Evolutionary conservation across 2,797 vertebrate genomes (phyloP), one percentile per base, ranked within the genome.

Genomic region (Arrhamphus sclerolepis): DNA sequence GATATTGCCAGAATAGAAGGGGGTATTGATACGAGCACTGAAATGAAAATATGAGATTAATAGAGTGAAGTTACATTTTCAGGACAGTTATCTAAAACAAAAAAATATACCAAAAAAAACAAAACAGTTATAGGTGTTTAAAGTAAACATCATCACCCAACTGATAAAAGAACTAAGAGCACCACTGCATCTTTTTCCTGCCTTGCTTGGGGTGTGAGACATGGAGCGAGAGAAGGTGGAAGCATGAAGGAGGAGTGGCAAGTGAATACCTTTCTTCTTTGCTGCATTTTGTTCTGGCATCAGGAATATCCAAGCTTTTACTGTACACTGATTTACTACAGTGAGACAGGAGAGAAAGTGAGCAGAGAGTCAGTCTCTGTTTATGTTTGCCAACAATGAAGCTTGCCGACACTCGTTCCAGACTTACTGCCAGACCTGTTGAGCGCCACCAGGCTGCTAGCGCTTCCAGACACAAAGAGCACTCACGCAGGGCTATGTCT

Each of bases 271-370:
- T 97, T 96, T 97, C 96, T 89, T 95, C 95, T 96, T 93, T 95
- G 95, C 93, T 96, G 95, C 93, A 89, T 94, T 94, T 96, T 94
- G 92, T 92, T 93, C 95, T 91, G 94, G 92, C 94, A 56, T 95
- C 95, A 89, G 94, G 94, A 94, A 96, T 97, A 93, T 98, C 95
- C 95, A 97, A 94, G 95, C 95, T 97, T 96, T 97, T 96, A 98
- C 95, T 97, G 96, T 95, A 96, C 92, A 96, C 91, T 93, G 94
- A 94, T 93, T 95, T 96, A 97, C 96, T 98, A 96, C 81, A 93
- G 93, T 91, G 89, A 87, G 83, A 89, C 85, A 86, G 94, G 92
- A 92, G 93, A 96, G 93, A 96, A 93, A 95, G 93, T 83, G 88
- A 93, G 93, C 94, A 93, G 87, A 94, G 77, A 90, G 90, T 96